Conservation (phyloP, 2,888 invertebrate species). For the Andrena hattorfiana region DNA sequence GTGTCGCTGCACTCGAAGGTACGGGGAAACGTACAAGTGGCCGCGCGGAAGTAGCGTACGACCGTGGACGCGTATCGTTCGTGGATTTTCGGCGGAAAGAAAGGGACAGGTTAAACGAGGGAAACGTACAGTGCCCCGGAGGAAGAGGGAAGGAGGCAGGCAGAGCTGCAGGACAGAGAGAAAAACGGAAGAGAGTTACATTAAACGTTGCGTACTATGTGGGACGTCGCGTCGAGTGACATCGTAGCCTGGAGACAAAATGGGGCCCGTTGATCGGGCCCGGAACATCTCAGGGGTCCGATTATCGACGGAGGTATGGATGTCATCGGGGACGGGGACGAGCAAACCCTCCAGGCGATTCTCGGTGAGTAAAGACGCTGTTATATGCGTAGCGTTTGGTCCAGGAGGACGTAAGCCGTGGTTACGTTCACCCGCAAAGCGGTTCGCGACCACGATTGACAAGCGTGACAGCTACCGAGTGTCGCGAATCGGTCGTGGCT, state of each 20-base stretch:
- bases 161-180: constrained; percentile 21
- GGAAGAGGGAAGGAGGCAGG: not conserved
- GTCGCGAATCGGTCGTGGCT: constrained; percentile 46
- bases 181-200: constrained; percentile 47
- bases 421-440: constrained; percentile 6
- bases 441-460: constrained; percentile 44
- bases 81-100: constrained; percentile 16
- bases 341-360: constrained; percentile 85
- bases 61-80: constrained; percentile 18
- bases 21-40: constrained; percentile 31
- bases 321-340: constrained; percentile 84
- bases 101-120: constrained; percentile 1
- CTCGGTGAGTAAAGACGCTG: constrained; percentile 79
- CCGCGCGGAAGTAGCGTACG: constrained; percentile 30
- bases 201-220: constrained; percentile 68
- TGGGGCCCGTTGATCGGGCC: constrained; percentile 82
- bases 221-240: constrained; percentile 71
- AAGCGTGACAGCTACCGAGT: constrained; percentile 58
- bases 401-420: not conserved
- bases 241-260: constrained; percentile 76
- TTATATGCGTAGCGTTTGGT: not conserved
- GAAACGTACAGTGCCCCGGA: not conserved
- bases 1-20: constrained; percentile 46
- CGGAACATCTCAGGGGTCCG: constrained; percentile 79
- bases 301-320: constrained; percentile 83